Base-by-base conservation (phyloP, 1,140 invertebrate genomes). In the Lordiphosa clarofinis region DNA sequence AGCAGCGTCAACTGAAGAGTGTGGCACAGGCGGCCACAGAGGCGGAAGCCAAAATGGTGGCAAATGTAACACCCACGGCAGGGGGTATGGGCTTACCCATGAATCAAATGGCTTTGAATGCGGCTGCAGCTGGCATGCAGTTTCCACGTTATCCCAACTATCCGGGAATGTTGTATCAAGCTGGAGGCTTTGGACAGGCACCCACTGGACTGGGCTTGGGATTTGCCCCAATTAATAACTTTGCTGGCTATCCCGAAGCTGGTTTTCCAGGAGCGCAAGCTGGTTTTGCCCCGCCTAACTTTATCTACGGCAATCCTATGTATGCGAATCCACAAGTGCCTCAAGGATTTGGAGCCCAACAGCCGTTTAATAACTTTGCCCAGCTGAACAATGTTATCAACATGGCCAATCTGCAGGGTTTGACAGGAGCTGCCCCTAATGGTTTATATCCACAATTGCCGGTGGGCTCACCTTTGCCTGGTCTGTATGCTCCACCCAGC, bases 11-110 rank as follows among this genome's bases (percentile, higher is more conserved):
- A 3, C 33, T 84, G 7, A 86, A 86, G 52, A 19, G 9, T 35
- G 47, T 40, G 9, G 11, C 39, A 4, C 40, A 24, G 4, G 33
- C 65, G 1, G 37, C 35, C 2, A 46, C 52, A 1, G 79, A 79
- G 28, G 79, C 73, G 0, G 81, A 86, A 39, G 54, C 72, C 0
- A 86, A 86, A 55, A 86, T 86, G 79, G 7, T 84, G 39, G 56
- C 47, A 5, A 82, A 84, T 37, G 58, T 70, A 7, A 74, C 79
- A 11, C 79, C 78, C 9, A 38, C 50, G 4, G 28, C 56, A 1
- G 52, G 68, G 33, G 56, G 13, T 8, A 9, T 74, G 46, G 24
- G 31, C 4, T 38, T 74, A 8, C 44, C 76, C 10, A 56, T 82
- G 21, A 76, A 70, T 40, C 72, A 76, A 36, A 57, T 78, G 60